Evolutionary conservation across 92 coral and sea anemone genomes (phyloP).

Genomic region (Virgularia gustaviana): DNA sequence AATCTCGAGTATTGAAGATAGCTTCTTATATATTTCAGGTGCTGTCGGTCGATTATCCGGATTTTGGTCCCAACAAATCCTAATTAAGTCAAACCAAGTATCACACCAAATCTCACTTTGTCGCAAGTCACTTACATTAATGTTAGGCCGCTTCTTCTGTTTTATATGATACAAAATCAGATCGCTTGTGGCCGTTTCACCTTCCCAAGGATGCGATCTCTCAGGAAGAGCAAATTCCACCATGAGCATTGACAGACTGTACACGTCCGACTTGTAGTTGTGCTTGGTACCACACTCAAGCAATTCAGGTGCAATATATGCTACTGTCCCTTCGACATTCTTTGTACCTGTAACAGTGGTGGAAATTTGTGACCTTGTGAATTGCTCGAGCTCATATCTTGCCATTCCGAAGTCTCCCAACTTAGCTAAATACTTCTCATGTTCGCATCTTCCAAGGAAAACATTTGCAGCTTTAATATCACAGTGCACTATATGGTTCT

Average conservation of each 20-base stretch:
- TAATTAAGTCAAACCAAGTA: not conserved
- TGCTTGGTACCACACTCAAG: constrained; percentile 33
- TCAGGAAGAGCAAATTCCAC: constrained; percentile 30
- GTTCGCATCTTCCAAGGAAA: not conserved
- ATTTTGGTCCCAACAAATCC: not conserved
- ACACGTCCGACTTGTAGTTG: not conserved
- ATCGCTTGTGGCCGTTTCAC: not conserved
- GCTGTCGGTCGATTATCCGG: not conserved
- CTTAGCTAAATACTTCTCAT: constrained; percentile 2
- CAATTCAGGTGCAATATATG: constrained; percentile 9
- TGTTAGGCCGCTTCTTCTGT: constrained; percentile 12
- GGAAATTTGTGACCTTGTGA: constrained; percentile 10
- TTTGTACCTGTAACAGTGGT: not conserved
- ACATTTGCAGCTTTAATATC: constrained; percentile 31
- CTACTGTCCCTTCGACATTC: constrained; percentile 6
- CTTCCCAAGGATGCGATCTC: not conserved
- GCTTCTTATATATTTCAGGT: not conserved
- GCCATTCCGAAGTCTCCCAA: constrained; percentile 31
- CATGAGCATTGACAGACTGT: constrained; percentile 30
- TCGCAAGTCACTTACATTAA: not conserved
- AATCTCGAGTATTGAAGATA: too few relatives aligned
- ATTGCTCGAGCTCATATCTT: constrained; percentile 13
- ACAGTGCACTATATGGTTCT: constrained; percentile 9
- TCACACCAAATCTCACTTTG: not conserved
- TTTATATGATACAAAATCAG: constrained; percentile 28